Conservation (phyloP, 2,888 invertebrate species). For the Eupithecia subfuscata region DNA sequence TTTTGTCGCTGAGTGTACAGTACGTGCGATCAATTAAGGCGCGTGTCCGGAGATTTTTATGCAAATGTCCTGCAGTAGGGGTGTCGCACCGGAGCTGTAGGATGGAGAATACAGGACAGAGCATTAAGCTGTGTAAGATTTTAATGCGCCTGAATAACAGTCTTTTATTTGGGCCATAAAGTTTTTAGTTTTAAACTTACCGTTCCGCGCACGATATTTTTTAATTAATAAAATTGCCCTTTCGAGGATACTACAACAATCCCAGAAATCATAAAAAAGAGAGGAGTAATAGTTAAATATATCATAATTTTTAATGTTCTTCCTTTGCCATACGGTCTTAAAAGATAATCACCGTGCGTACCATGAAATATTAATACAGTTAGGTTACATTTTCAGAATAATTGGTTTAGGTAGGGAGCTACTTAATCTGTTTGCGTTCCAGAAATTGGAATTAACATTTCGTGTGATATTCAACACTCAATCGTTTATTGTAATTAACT, state of each 20-base stretch:
- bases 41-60: slow-evolving; percentile 78
- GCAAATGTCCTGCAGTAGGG: slow-evolving; percentile 61
- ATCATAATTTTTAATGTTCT: too few relatives aligned
- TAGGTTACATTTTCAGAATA: too few relatives aligned
- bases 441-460: too few relatives aligned
- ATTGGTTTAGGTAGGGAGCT: too few relatives aligned
- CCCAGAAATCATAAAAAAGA: background rate
- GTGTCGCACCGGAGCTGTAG: slow-evolving; percentile 16
- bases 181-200: background rate
- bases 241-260: background rate
- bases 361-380: too few relatives aligned
- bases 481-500: too few relatives aligned
- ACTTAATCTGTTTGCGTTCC: too few relatives aligned
- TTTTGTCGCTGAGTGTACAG: slow-evolving; percentile 42
- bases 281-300: too few relatives aligned
- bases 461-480: too few relatives aligned
- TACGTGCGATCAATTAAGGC: slow-evolving; percentile 73
- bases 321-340: too few relatives aligned
- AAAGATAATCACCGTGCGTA: too few relatives aligned
- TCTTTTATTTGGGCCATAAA: background rate
- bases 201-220: background rate
- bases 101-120: background rate
- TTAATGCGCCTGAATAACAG: background rate
- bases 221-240: background rate
- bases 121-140: background rate